Base-by-base conservation (phyloP, 2,113 vertebrate genomes). In the Takifugu bimaculatus region DNA sequence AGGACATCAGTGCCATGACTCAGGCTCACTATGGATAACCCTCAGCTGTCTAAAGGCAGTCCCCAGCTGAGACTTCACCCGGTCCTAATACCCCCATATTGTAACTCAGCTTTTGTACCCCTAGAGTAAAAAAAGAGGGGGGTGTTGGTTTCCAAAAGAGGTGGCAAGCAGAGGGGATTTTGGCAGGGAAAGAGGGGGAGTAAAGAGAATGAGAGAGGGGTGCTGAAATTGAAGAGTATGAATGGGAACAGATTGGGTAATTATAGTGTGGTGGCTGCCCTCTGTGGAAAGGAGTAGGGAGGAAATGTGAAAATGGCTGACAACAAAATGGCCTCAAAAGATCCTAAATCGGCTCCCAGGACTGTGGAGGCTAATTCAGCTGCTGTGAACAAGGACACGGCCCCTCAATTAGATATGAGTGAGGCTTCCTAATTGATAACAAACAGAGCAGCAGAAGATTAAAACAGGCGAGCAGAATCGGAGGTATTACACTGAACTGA, bases 221-320 rank as follows among this genome's bases (percentile, higher is more conserved):
- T 65, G 61, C 50, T 79, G 80, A 87, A 86, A 84, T 80, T 81
- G 84, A 79, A 79, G 81, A 65, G 79, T 74, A 63, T 88, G 86
- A 90, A 90, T 88, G 78, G 82, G 82, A 84, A 80, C 88, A 88
- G 86, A 90, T 87, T 87, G 85, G 81, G 85, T 88, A 87, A 88
- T 89, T 87, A 87, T 65, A 83, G 86, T 77, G 76, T 44, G 64
- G 82, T 60, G 80, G 56, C 82, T 77, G 78, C 70, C 81, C 80
- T 84, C 83, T 79, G 80, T 71, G 77, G 84, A 39, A 70, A 70
- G 20, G 80, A 76, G 77, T 74, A 74, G 74, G 80, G 68, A 70
- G 80, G 72, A 83, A 84, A 85, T 82, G 77, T 69, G 83, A 80
- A 88, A 88, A 89, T 85, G 84, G 80, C 72, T 49, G 75, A 85